Conservation (phyloP, 2,113 vertebrate genomes). For the Arenaria interpres region DNA sequence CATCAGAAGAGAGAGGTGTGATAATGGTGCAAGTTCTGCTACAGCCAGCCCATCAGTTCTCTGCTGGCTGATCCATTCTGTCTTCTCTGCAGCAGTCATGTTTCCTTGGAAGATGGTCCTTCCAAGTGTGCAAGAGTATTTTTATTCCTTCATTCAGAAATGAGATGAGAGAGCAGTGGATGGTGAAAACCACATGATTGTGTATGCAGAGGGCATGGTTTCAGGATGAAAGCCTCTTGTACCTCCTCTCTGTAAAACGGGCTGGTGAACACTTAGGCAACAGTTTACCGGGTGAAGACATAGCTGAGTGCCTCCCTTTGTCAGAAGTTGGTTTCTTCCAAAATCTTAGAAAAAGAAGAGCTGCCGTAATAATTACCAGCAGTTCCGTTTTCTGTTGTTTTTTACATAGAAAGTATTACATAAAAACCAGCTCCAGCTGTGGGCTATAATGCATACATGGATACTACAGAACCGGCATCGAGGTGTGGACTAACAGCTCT, state of each 20-base stretch:
- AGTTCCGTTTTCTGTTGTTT: not conserved
- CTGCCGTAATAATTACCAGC: not conserved
- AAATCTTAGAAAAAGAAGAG: not conserved
- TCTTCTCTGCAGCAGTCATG: not conserved
- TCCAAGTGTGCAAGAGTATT: not conserved
- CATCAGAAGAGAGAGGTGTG: not conserved
- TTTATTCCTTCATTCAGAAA: not conserved
- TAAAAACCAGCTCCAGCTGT: not conserved
- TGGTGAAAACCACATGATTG: not conserved
- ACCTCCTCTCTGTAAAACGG: rapidly evolving
- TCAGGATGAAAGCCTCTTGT: not conserved
- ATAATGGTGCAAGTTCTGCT: not conserved
- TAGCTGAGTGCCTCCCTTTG: not conserved
- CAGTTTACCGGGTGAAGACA: not conserved
- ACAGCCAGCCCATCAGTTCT: not conserved
- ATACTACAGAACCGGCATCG: no score
- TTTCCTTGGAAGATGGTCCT: not conserved
- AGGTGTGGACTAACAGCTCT: not conserved
- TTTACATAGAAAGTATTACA: not conserved
- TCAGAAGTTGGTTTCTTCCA: not conserved
- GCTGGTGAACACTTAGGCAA: not conserved
- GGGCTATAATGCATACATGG: not conserved
- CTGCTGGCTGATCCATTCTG: not conserved
- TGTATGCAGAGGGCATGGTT: not conserved
- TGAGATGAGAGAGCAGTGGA: not conserved